A percentile compares a stretch with the other conserved stretches of the same genome.
phyloP scores from a whole-genome alignment of 1,140 invertebrate species.

The Venturia canescens region DNA sequence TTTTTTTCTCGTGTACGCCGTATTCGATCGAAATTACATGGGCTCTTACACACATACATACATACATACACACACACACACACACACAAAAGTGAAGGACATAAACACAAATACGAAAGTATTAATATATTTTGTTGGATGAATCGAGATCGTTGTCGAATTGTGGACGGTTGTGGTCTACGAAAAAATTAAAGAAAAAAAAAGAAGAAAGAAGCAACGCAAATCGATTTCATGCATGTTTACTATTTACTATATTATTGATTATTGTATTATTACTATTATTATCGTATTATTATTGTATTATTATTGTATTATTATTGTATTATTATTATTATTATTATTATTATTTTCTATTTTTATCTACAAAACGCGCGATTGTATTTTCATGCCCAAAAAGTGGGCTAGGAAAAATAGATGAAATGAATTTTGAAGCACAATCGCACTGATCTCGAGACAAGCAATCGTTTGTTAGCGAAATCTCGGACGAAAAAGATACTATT shows the following conservation, averaged over 20 bases:
- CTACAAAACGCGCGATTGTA: not conserved
- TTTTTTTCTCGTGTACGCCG: conserved; percentile 45
- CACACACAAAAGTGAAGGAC: not conserved
- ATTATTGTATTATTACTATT: conserved; percentile 58
- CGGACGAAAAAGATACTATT: too few species aligned
- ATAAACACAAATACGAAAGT: conserved; percentile 59
- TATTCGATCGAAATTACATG: conserved; percentile 23
- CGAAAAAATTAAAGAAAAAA: not conserved
- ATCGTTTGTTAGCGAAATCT: not conserved
- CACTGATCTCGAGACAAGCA: not conserved
- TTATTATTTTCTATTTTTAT: conserved; percentile 24
- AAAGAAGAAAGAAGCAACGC: conserved; percentile 37
- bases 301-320: not conserved
- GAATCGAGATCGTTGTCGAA: conserved; percentile 58
- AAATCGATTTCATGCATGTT: conserved; percentile 70
- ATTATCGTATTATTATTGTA: not conserved
- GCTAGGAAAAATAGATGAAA: not conserved
- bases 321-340: too few species aligned
- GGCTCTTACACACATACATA: too few species aligned
- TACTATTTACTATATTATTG: conserved; percentile 68
- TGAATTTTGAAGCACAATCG: not conserved
- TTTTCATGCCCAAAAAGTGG: not conserved
- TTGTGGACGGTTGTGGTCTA: not conserved
- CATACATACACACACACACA: too few species aligned
- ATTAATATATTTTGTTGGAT: conserved; percentile 76